Evolutionary conservation across 1,140 invertebrate genomes (phyloP).

Genomic region (Apis mellifera): Amel_HAv3.1 CM009935.2:9040501-9041000

Average conservation of each 20-base stretch:
- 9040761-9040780: no score
- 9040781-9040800: no score
- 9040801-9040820: not conserved
- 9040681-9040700: no score
- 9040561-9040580: conserved; percentile 34
- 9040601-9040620: conserved; percentile 33
- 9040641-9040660: not conserved
- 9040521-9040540: conserved; percentile 49
- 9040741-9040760: no score
- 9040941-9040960: conserved; percentile 36
- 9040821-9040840: not conserved
- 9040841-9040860: conserved; percentile 3
- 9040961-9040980: conserved; percentile 70
- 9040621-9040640: not conserved
- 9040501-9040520: conserved; percentile 39
- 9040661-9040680: not conserved
- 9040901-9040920: conserved; percentile 68
- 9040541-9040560: conserved; percentile 46
- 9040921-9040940: conserved; percentile 53
- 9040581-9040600: not conserved
- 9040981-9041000: conserved; percentile 3
- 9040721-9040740: no score
- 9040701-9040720: no score
- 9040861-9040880: conserved; percentile 44
- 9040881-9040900: conserved; percentile 57